Evolutionary conservation across 2,113 vertebrate species (phyloP), one percentile per base, ranked within the genome.

Genomic region (Corydoras sp.): DNA sequence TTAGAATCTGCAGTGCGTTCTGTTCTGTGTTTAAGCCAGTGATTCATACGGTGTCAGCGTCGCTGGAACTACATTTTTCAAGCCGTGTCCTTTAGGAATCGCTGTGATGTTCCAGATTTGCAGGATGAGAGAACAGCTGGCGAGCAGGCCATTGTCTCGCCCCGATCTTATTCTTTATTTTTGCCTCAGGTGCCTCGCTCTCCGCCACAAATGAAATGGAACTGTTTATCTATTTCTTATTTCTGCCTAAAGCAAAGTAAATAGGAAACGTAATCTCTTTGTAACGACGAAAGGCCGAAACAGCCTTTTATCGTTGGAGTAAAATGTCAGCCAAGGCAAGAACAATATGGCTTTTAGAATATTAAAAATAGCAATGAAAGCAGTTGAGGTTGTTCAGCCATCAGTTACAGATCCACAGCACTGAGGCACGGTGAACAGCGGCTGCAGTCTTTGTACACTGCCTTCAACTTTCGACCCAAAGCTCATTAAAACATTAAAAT

Each of bases 1-100:
- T 69, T 68, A 49, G 58, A 51, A 59, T 68, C 49, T 71, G 60
- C 56, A 64, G 61, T 60, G 55, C 32, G 32, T 61, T 53, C 66
- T 71, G 70, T 69, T 59, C 68, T 74, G 68, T 65, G 62, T 73
- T 51, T 65, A 69, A 76, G 69, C 53, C 60, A 72, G 55, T 48
- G 68, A 78, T 75, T 78, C 69, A 76, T 72, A 43, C 35, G 60
- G 48, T 65, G 58, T 53, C 58, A 30, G 48, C 31, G 48, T 53
- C 30, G 63, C 18, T 61, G 65, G 63, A 60, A 66, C 55, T 65
- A 61, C 64, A 60, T 67, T 62, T 67, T 67, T 56, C 60, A 8
- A 0, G 3, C n/a, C 1, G 10, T 10, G 73, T 69, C 73, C 71
- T 68, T 68, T 65, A 72, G 73, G 73, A 76, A 68, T 63, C 68